Evolutionary conservation across 2,888 invertebrate species (phyloP).

Genomic region (Drosophila nr. perissopoda): DNA sequence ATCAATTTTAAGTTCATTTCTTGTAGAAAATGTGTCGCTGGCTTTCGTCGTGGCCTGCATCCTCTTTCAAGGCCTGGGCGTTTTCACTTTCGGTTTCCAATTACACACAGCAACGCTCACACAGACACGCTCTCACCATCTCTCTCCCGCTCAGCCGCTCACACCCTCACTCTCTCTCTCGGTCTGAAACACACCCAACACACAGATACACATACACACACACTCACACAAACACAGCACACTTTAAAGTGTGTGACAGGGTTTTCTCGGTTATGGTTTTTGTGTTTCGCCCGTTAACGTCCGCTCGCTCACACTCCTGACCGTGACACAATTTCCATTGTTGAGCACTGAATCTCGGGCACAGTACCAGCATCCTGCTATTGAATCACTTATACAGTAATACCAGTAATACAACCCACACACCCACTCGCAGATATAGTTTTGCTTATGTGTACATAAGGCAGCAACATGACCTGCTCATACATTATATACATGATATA

Average conservation of each 20-base stretch:
- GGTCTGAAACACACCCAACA: constrained; percentile 12
- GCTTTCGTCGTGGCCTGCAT: constrained; percentile 41
- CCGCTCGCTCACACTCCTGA: constrained; percentile 70
- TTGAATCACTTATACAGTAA: constrained; percentile 38
- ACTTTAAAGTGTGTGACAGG: constrained; percentile 53
- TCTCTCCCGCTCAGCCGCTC: constrained; percentile 9
- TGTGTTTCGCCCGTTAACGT: constrained; percentile 35
- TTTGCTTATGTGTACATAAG: background rate
- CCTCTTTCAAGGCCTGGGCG: constrained; percentile 74
- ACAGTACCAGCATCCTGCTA: constrained; percentile 32
- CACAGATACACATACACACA: constrained; percentile 21
- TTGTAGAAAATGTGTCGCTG: constrained; percentile 51
- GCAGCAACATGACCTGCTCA: constrained; percentile 17
- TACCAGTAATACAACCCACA: constrained; percentile 30
- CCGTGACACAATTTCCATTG: constrained; percentile 79
- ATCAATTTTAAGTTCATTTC: constrained; percentile 70
- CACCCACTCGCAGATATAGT: constrained; percentile 1
- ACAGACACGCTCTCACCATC: constrained; percentile 25
- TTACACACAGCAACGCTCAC: constrained; percentile 58
- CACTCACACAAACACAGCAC: constrained; percentile 1
- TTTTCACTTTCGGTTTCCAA: constrained; percentile 80
- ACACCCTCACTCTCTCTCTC: constrained; percentile 7
- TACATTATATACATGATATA: background rate
- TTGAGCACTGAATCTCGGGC: constrained; percentile 43
- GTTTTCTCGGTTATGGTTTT: constrained; percentile 50